Conservation (phyloP, 2,797 vertebrate species). For the Taeniopygia guttata region DNA sequence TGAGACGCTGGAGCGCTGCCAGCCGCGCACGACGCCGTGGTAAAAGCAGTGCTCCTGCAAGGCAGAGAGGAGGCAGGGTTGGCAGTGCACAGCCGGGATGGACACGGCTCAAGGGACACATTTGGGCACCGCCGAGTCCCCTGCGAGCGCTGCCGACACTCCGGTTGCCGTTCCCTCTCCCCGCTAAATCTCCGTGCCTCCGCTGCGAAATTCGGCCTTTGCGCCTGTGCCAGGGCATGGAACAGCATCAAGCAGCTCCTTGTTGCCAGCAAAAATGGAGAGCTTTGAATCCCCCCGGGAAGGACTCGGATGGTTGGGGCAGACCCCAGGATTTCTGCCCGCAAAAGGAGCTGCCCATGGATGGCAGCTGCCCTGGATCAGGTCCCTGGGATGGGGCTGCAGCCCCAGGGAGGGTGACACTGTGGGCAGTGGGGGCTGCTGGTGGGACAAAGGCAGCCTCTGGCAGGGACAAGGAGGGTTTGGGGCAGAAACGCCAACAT, state of each 20-base stretch:
- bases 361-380: not conserved
- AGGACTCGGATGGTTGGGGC: not conserved
- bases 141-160: rapidly evolving
- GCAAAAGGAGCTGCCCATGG: not conserved
- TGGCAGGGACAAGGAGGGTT: constrained; percentile 17
- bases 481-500: not conserved
- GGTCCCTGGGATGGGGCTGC: no score
- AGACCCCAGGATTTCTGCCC: not conserved
- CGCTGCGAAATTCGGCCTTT: not conserved
- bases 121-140: not conserved
- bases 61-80: constrained; percentile 47
- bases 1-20: constrained; percentile 80
- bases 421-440: not conserved
- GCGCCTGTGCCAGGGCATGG: not conserved
- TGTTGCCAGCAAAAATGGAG: not conserved
- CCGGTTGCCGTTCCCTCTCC: not conserved
- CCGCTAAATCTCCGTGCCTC: not conserved
- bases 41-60: constrained; percentile 93
- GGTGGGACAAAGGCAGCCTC: constrained; percentile 34
- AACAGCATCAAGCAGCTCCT: not conserved
- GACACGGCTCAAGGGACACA: rapidly evolving
- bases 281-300: not conserved
- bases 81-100: not conserved
- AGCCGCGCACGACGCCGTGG: constrained; percentile 83
- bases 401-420: not conserved